Percentiles rank a stretch among this genome's conserved stretches.
Conservation (phyloP, 2,888 invertebrate genomes). For the Plebejus argus region DNA sequence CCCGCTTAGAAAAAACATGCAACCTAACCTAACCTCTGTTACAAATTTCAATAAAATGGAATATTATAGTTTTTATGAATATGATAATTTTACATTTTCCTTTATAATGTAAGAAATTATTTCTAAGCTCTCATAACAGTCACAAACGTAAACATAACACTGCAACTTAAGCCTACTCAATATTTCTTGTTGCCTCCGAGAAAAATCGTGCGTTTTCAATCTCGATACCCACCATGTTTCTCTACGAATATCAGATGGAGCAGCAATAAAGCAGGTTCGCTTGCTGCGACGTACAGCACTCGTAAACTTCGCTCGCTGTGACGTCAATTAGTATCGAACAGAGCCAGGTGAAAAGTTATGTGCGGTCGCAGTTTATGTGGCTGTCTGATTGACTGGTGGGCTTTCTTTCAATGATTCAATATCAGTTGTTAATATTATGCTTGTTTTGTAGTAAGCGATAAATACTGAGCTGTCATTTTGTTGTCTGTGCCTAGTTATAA, state of each 20-base stretch:
- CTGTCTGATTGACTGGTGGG: slow-evolving; percentile 35
- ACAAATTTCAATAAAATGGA: too few relatives aligned
- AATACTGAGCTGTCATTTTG: background rate
- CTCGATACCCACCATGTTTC: slow-evolving; percentile 57
- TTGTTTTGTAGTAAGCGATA: background rate
- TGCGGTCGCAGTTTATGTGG: slow-evolving; percentile 36
- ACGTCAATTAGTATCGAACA: slow-evolving; percentile 61
- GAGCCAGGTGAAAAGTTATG: slow-evolving; percentile 45
- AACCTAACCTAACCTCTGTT: too few relatives aligned
- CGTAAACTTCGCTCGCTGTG: slow-evolving; percentile 49
- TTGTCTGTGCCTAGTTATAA: too few relatives aligned
- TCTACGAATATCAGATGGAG: slow-evolving; percentile 67
- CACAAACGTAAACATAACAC: background rate
- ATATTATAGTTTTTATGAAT: too few relatives aligned
- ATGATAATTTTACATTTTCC: too few relatives aligned
- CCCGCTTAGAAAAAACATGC: too few relatives aligned
- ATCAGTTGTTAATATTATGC: background rate
- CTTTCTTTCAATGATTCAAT: slow-evolving; percentile 42
- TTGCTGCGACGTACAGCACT: slow-evolving; percentile 51
- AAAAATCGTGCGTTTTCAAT: slow-evolving; percentile 33
- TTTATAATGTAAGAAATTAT: background rate
- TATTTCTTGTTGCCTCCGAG: background rate
- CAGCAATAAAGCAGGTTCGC: slow-evolving; percentile 55
- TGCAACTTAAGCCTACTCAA: background rate
- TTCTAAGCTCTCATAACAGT: background rate